A percentile compares a stretch with the other conserved stretches of the same genome.
phyloP scores from a whole-genome alignment of 2,797 vertebrate genomes.

The Bufotes viridis region DNA sequence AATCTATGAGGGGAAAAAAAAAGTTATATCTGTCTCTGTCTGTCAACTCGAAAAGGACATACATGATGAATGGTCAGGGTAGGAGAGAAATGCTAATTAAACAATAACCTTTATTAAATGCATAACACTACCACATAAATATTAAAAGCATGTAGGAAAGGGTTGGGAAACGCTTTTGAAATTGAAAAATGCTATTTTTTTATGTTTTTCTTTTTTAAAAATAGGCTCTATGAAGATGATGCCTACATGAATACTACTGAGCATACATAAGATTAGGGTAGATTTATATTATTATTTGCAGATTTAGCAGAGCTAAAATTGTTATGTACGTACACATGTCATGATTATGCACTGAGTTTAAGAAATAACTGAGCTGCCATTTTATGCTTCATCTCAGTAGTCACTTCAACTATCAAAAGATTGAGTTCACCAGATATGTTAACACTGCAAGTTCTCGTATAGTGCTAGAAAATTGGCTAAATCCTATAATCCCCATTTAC shows the following conservation, averaged over 20 bases:
- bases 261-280: background rate
- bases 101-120: slow-evolving; percentile 51
- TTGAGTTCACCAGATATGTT: too few relatives aligned
- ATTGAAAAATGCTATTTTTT: background rate
- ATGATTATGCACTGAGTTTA: too few relatives aligned
- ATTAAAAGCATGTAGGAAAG: background rate
- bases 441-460: too few relatives aligned
- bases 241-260: background rate
- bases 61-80: slow-evolving; percentile 45
- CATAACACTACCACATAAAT: slow-evolving; percentile 6
- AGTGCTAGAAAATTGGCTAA: too few relatives aligned
- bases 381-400: too few relatives aligned
- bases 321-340: too few relatives aligned
- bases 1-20: slow-evolving; percentile 35
- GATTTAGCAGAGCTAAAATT: too few relatives aligned
- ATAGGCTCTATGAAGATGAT: background rate
- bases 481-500: too few relatives aligned
- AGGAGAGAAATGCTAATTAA: slow-evolving; percentile 45
- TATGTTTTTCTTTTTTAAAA: background rate
- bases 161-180: background rate
- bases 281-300: too few relatives aligned
- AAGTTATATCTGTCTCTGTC: slow-evolving; percentile 40
- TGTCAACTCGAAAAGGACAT: slow-evolving; percentile 48
- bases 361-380: too few relatives aligned
- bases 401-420: too few relatives aligned